Conservation (phyloP, 2,113 vertebrate species). For the Amphilophus citrinellus region DNA sequence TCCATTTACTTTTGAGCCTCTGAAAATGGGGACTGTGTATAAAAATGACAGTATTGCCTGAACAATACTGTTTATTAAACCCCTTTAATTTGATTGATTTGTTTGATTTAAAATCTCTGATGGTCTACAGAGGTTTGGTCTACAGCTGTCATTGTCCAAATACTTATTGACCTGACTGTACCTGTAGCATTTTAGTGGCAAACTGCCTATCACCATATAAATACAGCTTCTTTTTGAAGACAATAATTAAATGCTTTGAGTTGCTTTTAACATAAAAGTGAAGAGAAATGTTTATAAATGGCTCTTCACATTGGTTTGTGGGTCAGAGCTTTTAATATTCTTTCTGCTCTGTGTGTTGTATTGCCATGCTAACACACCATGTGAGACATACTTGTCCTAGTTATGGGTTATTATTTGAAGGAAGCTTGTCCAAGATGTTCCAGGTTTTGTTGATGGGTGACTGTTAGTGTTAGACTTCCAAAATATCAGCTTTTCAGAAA, state of each 20-base stretch:
- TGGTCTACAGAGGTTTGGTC: neutral
- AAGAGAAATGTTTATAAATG: slow-evolving; percentile 27
- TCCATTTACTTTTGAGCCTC: neutral
- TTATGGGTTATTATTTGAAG: slow-evolving; percentile 12
- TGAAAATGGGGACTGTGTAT: neutral
- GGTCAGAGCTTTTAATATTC: slow-evolving; percentile 8
- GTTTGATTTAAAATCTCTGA: neutral
- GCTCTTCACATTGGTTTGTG: slow-evolving; percentile 15
- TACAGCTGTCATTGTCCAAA: neutral
- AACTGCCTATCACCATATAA: slow-evolving; percentile 70
- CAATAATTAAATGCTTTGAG: slow-evolving; percentile 52
- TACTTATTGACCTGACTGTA: neutral
- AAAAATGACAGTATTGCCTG: neutral
- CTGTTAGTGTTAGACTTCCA: slow-evolving; percentile 21
- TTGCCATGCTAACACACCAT: neutral
- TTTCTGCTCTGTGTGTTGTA: slow-evolving; percentile 12
- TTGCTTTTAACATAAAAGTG: neutral
- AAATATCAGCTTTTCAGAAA: slow-evolving; percentile 47
- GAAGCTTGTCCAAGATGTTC: slow-evolving; percentile 6
- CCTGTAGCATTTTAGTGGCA: slow-evolving; percentile 66
- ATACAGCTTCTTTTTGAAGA: slow-evolving; percentile 53
- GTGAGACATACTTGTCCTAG: slow-evolving; percentile 2
- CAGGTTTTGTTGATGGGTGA: slow-evolving; percentile 11
- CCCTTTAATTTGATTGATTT: neutral
- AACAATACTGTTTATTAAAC: neutral